Evolutionary conservation across 2,113 vertebrate genomes (phyloP).

Genomic region (Sebastes schlegelii): DNA sequence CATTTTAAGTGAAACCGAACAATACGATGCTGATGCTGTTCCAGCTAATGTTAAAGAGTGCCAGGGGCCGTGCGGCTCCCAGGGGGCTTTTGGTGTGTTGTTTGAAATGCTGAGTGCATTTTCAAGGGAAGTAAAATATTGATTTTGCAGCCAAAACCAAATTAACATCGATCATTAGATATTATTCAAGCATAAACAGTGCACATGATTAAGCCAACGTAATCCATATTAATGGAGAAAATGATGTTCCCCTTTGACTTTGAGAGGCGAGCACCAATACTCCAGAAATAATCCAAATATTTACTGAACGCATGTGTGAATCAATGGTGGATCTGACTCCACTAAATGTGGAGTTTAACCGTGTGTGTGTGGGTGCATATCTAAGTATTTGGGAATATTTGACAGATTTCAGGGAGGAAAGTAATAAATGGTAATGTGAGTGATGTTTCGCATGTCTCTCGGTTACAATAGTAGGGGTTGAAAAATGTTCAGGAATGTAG

Average conservation of each 20-base stretch:
- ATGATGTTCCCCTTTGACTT: slow-evolving; percentile 56
- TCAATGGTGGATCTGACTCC: slow-evolving; percentile 30
- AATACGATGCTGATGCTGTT: neutral
- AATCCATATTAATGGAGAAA: slow-evolving; percentile 63
- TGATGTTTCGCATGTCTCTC: neutral
- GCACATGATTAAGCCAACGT: slow-evolving; percentile 45
- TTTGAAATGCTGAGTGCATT: slow-evolving; percentile 56
- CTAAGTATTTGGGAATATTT: neutral
- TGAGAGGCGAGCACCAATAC: slow-evolving; percentile 32
- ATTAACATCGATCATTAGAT: slow-evolving; percentile 74
- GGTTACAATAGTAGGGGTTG: neutral
- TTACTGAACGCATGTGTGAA: slow-evolving; percentile 34
- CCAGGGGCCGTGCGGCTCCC: neutral
- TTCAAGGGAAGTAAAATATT: slow-evolving; percentile 56
- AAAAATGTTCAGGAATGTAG: neutral
- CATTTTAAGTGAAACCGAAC: neutral
- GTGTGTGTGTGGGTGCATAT: slow-evolving; percentile 7
- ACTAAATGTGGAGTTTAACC: slow-evolving; percentile 42
- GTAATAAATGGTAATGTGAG: neutral
- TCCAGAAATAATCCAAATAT: slow-evolving; percentile 50
- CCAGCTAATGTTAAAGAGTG: neutral
- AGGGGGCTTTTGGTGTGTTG: slow-evolving; percentile 10
- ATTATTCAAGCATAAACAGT: slow-evolving; percentile 58
- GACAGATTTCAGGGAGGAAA: slow-evolving; percentile 15
- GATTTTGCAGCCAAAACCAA: slow-evolving; percentile 59